Evolutionary conservation across 1,140 invertebrate species (phyloP), one percentile per base, ranked within the genome.

Genomic region (Battus philenor): DNA sequence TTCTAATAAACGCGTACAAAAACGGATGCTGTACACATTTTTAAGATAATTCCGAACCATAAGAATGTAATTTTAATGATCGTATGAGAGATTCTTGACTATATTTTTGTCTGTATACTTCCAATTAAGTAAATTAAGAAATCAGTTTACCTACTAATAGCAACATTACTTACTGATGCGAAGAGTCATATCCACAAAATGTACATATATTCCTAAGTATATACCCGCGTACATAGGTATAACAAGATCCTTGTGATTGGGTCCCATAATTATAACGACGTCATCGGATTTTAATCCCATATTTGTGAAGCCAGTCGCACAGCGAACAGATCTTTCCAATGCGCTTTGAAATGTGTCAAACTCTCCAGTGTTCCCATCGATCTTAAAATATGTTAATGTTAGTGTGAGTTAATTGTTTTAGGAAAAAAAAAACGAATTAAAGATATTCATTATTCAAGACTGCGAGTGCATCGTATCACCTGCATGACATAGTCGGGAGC

Each of bases 231-330:
- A 66, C 12, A 68, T 55, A 4, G 82, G 72, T 18, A 87, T 50
- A 18, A 67, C 59, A 27, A 69, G 54, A 24, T 86, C 54, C 0
- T 53, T 22, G 16, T 68, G 54, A 24, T 58, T 55, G 1, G 52
- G 57, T 0, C 49, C 52, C 41, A 77, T 83, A 20, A 85, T 38
- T 1, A 57, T 24, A 17, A 87, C 61, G 11, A 82, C 48, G 45
- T 87, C 87, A 6, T 64, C 66, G 4, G 48, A 26, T 36, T 64
- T 45, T 13, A 87, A 26, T 6, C 79, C 85, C 12, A 77, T 33
- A 18, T 63, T 61, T 22, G 52, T 59, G 15, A 87, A 43, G 49
- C 33, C 26, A 1, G 20, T 26, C 3, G 55, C 50, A 26, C 56
- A 52, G 8, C 44, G 30, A 1, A 60, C 36, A 50, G 57, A 22